Evolutionary conservation across 2,888 invertebrate genomes (phyloP), one percentile per base, ranked within the genome.

Genomic region (Panzeria rudis): DNA sequence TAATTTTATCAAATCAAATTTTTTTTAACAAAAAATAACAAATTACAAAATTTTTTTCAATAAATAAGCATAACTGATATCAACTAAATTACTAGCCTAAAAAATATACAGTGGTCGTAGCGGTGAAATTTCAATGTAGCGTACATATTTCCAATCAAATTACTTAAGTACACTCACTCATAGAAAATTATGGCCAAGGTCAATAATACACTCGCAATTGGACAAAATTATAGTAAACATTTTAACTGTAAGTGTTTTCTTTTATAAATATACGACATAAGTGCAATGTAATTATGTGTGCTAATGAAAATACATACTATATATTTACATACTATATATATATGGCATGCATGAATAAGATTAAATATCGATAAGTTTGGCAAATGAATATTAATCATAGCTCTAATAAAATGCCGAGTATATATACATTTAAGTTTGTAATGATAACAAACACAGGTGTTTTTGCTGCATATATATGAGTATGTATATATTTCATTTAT

Each of bases 341-440:
- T n/a, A n/a, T n/a, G n/a, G 29, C 29, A 29, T 5, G 5, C 5
- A 29, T 44, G 44, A 44, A 15, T 15, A 38, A 41, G 50, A 50
- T 72, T 54, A 64, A 56, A 64, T 64, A 64, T 54, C 62, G 71
- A 72, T 72, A 54, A 54, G 15, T 79, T 64, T 72, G 32, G 32
- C 32, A 44, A 76, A 68, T 50, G 17, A 35, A n/a, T 68, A 77
- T 75, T 78, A 76, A 41, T 79, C 79, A 64, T 62, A 47, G 62
- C 56, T 71, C 25, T n/a, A 47, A 66, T 15, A 29, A 66, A 61
- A 20, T 15, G 50, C 7, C 1, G 32, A 44, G 17, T 52, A 32
- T 32, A 29, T 5, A 35, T 13, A 38, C 29, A 29, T 29, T 29
- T 25, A 32, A 41, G 41, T 41, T 54, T 47, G 44, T 56, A 56